Evolutionary conservation across 2,888 invertebrate species (phyloP), one percentile per base, ranked within the genome.

Genomic region (Drosophila rubida): DNA sequence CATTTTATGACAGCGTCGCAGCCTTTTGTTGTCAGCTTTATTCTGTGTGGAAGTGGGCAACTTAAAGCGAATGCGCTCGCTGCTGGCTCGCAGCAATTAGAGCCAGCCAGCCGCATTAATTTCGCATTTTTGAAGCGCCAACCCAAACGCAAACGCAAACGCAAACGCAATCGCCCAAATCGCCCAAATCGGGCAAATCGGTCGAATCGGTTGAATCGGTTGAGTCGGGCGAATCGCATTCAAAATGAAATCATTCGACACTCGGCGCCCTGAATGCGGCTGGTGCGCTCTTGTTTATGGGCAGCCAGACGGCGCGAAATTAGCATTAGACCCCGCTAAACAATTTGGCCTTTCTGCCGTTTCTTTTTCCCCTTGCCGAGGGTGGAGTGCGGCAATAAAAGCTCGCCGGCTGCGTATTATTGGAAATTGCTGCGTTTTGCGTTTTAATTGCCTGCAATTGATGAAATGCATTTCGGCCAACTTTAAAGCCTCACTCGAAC

Each of bases 401-500:
- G 39, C 25, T 35, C 39, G 62, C 61, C 65, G 63, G 76, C 83
- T 58, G 73, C 69, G 46, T 66, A 74, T 82, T 85, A 80, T 86
- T 82, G 80, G 74, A 74, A 86, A 86, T 86, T 79, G 74, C 86
- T 45, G 69, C 50, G 68, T 62, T 73, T 73, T 66, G 65, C 60
- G 63, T 73, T 84, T 82, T 85, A 80, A 82, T 82, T 82, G 82
- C 80, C 59, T 45, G 64, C 82, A 79, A 82, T 76, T 70, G 82
- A 68, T 73, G 69, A 67, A 67, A 67, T 60, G 58, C 60, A 57
- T 51, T 49, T 16, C 22, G 42, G 49, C n/a, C 58, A 42, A 48
- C 44, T 59, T 77, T 75, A 64, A 78, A 74, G 51, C 66, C 62
- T 59, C 58, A 58, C 51, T 39, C 32, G 11, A 11, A 30, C 25